A percentile compares a stretch with the other conserved stretches of the same genome.
Evolutionary conservation across 1,140 invertebrate genomes (phyloP).

Genomic region (Geopemphigus sp.): DNA sequence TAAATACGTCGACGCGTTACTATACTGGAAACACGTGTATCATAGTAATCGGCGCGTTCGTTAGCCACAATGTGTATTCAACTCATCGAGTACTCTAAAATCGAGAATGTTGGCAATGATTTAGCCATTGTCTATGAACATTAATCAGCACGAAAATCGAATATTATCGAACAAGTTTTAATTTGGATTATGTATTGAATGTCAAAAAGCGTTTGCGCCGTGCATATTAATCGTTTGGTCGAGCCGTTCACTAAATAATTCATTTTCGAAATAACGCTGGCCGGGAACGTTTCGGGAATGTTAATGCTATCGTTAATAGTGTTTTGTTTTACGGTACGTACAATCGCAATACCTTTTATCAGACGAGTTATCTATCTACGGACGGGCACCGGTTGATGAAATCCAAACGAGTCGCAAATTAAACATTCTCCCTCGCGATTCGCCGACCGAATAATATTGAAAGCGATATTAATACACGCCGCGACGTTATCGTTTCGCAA

Average conservation of each 20-base stretch:
- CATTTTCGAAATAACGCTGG: constrained; percentile 12
- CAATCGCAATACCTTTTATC: background rate
- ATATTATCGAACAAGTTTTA: constrained; percentile 46
- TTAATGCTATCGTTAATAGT: background rate
- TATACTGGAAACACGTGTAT: constrained; percentile 1
- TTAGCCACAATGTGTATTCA: constrained; percentile 23
- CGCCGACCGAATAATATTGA: no score
- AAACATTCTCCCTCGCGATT: no score
- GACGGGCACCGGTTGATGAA: background rate
- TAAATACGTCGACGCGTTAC: background rate
- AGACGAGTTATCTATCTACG: background rate
- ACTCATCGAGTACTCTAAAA: constrained; percentile 31
- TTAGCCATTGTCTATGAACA: constrained; percentile 31
- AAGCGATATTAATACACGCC: no score
- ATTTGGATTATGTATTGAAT: constrained; percentile 41
- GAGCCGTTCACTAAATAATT: constrained; percentile 38
- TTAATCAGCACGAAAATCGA: constrained; percentile 42
- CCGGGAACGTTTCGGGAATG: constrained; percentile 9
- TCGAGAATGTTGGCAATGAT: constrained; percentile 41
- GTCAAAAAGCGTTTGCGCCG: background rate
- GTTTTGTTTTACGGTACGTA: background rate
- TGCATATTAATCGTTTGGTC: constrained; percentile 16
- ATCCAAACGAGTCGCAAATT: no score
- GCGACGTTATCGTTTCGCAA: no score
- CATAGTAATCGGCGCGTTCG: constrained; percentile 10